These are phyloP conservation scores for Ursus arctos DNA, from an alignment of 2,113 vertebrate genomes.

Conservation along the genomic window DNA sequence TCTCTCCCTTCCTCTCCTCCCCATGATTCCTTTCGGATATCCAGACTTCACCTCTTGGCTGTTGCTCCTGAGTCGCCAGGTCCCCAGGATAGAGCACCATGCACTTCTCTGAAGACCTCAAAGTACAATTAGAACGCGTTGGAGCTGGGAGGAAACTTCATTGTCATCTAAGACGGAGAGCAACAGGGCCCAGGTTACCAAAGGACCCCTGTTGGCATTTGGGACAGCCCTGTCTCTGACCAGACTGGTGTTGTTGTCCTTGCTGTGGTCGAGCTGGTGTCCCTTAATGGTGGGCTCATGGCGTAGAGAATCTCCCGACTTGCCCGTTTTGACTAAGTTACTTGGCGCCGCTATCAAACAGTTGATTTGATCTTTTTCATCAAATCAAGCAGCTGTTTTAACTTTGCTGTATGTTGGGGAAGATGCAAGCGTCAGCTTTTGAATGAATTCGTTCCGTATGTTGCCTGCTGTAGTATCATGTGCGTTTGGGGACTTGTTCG, in stretches of 20 bases:
- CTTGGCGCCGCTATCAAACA: conserved; percentile 36
- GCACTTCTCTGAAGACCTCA: not conserved
- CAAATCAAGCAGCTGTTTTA: conserved; percentile 65
- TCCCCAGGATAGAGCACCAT: not conserved
- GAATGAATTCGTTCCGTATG: not conserved
- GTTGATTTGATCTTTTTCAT: conserved; percentile 56
- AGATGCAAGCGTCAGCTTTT: conserved; percentile 44
- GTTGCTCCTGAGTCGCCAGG: not conserved
- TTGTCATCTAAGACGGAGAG: not conserved
- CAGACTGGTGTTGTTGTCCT: not conserved
- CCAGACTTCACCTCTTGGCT: not conserved
- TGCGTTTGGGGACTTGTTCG: not conserved
- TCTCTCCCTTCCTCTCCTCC: not conserved
- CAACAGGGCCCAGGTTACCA: not conserved
- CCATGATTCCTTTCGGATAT: not conserved
- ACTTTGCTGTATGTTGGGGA: conserved; percentile 41
- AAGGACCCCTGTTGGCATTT: not conserved
- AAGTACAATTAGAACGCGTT: not conserved
- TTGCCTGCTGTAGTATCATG: not conserved
- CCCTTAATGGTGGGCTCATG: not conserved
- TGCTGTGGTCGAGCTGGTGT: not conserved
- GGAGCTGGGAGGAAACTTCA: not conserved
- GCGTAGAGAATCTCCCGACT: not conserved
- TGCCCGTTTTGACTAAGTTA: conserved; percentile 39
- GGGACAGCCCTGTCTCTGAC: not conserved